These are phyloP conservation scores for Plagodis pulveraria DNA, from an alignment of 2,888 invertebrate species.

Conservation along the genomic window DNA sequence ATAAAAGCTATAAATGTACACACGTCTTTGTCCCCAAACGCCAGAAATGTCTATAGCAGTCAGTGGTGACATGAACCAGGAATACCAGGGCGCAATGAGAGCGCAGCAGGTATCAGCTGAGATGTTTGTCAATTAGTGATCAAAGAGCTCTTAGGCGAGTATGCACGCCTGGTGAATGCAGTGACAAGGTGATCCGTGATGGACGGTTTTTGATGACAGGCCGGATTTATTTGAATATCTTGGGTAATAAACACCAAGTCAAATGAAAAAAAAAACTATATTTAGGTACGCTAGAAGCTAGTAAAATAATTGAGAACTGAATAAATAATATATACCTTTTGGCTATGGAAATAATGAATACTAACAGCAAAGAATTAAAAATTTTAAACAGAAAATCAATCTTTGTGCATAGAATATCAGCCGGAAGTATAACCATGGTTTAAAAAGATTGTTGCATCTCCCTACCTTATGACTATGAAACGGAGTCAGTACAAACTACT, in stretches of 20 bases:
- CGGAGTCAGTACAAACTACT: too few species aligned
- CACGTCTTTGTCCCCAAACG: slow-evolving; percentile 16
- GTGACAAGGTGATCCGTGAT: slow-evolving; percentile 46
- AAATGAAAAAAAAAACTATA: neutral
- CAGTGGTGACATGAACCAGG: slow-evolving; percentile 55
- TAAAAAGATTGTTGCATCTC: too few species aligned
- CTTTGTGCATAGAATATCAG: too few species aligned
- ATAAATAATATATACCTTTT: too few species aligned
- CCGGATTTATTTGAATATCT: neutral
- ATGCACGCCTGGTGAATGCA: slow-evolving; percentile 63
- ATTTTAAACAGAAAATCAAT: too few species aligned
- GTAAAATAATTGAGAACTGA: too few species aligned
- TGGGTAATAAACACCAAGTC: neutral
- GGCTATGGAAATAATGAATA: too few species aligned
- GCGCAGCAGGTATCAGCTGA: slow-evolving; percentile 49
- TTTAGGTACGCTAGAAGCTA: neutral
- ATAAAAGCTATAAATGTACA: slow-evolving; percentile 9
- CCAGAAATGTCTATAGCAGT: slow-evolving; percentile 1
- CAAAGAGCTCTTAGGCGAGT: slow-evolving; percentile 64
- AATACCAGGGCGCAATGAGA: slow-evolving; percentile 62
- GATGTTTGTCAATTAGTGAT: slow-evolving; percentile 64
- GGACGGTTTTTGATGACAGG: slow-evolving; percentile 15
- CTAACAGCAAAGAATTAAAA: too few species aligned
- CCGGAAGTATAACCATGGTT: too few species aligned
- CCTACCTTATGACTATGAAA: too few species aligned